Conservation (phyloP, 2,888 invertebrate genomes). For the Agrochola lota region DNA sequence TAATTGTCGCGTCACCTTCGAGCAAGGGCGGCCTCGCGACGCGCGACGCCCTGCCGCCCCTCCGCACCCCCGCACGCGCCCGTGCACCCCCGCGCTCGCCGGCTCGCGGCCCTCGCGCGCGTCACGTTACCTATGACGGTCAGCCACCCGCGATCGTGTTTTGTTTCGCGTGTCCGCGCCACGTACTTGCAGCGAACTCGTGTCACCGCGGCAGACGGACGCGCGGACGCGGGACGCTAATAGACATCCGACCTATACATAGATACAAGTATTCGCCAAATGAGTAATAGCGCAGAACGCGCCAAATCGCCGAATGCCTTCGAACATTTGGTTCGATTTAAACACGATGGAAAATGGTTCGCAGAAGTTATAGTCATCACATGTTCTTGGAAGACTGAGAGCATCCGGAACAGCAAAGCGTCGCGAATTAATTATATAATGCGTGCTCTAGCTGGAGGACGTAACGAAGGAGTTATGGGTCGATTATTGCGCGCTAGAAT, state of each 20-base stretch:
- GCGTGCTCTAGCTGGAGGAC: constrained; percentile 29
- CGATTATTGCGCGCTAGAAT: constrained; percentile 41
- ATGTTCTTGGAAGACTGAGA: constrained; percentile 49
- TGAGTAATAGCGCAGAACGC: constrained; percentile 55
- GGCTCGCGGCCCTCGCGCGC: constrained; percentile 73
- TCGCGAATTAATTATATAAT: constrained; percentile 48
- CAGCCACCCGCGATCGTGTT: constrained; percentile 76
- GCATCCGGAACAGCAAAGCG: constrained; percentile 47
- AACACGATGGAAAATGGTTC: constrained; percentile 30
- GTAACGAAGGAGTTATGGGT: constrained; percentile 28
- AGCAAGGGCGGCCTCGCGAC: constrained; percentile 84
- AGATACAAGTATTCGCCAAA: constrained; percentile 52
- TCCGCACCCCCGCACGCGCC: constrained; percentile 51
- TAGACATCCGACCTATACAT: constrained; percentile 57
- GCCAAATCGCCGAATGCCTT: constrained; percentile 49
- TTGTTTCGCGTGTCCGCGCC: constrained; percentile 69
- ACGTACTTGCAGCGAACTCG: constrained; percentile 55
- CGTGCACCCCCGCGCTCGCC: constrained; percentile 49
- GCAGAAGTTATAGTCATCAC: constrained; percentile 50
- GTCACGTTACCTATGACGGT: constrained; percentile 80
- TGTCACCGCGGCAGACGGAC: constrained; percentile 59
- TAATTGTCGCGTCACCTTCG: constrained; percentile 89
- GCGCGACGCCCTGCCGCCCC: constrained; percentile 66
- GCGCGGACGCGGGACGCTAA: constrained; percentile 62
- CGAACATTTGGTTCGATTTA: constrained; percentile 48